These are phyloP conservation scores for Dolichotis patagonum DNA, from an alignment of 2,113 vertebrate genomes.

Conservation along the genomic window DNA sequence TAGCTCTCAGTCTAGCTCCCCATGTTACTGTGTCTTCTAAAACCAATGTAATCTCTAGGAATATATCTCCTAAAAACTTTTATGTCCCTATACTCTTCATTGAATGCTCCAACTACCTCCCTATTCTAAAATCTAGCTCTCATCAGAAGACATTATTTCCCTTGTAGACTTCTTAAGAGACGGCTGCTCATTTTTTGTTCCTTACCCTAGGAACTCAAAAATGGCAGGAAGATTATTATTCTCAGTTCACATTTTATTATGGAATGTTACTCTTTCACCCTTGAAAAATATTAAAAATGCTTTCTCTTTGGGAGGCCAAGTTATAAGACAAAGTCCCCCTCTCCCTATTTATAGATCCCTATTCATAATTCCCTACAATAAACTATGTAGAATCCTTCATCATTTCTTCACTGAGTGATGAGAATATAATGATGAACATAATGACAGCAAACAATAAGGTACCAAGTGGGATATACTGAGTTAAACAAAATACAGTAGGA, in stretches of 20 bases:
- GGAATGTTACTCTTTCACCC: neutral
- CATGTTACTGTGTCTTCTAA: neutral
- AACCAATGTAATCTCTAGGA: neutral
- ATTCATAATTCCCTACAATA: neutral
- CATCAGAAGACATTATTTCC: neutral
- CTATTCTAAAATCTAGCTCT: conserved; percentile 37
- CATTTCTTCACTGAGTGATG: neutral
- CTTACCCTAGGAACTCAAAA: neutral
- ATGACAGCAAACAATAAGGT: conserved; percentile 26
- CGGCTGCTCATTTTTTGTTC: neutral
- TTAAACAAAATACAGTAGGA: neutral
- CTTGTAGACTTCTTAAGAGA: neutral
- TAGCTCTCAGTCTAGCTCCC: neutral
- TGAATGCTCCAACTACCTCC: neutral
- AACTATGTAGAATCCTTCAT: conserved; percentile 5
- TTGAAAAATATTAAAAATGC: conserved; percentile 41
- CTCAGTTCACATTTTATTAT: neutral
- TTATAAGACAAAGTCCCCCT: neutral
- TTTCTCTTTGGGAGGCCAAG: neutral
- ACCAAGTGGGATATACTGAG: neutral
- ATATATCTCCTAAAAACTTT: neutral
- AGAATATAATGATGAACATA: conserved; percentile 5
- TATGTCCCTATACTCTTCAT: neutral
- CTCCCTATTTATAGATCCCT: neutral
- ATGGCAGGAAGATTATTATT: neutral